A percentile compares a stretch with the other conserved stretches of the same genome.
These are phyloP conservation scores for Phortica magna DNA, from an alignment of 2,888 invertebrate species.

Conservation along the genomic window DNA sequence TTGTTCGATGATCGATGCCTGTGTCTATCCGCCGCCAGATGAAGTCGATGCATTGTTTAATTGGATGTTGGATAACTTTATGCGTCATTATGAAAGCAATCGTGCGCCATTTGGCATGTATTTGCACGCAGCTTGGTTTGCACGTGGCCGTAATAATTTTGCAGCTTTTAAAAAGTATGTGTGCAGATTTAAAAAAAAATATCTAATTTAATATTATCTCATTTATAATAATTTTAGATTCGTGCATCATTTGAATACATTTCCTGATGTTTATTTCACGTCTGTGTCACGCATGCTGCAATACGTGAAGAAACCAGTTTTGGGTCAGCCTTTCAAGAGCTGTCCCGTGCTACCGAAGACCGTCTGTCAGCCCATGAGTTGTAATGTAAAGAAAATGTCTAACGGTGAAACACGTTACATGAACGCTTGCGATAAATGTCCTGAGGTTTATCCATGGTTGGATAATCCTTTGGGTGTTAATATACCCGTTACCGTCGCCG, in stretches of 20 bases:
- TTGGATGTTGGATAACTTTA: slow-evolving; percentile 83
- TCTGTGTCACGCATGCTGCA: slow-evolving; percentile 70
- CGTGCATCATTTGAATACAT: slow-evolving; percentile 79
- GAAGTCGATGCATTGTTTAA: slow-evolving; percentile 79
- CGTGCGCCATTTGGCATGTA: slow-evolving; percentile 84
- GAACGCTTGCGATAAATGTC: slow-evolving; percentile 79
- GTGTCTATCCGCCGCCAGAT: slow-evolving; percentile 77
- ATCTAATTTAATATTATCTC: too few species aligned
- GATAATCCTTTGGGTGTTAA: slow-evolving; percentile 79
- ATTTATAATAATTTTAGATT: slow-evolving; percentile 76
- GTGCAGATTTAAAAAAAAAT: too few species aligned
- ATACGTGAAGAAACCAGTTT: slow-evolving; percentile 69
- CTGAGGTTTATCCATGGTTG: slow-evolving; percentile 80
- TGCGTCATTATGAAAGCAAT: slow-evolving; percentile 82
- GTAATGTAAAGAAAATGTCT: slow-evolving; percentile 67
- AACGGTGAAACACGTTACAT: slow-evolving; percentile 78
- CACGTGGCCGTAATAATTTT: slow-evolving; percentile 78
- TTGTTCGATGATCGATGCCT: slow-evolving; percentile 82
- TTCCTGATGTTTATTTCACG: slow-evolving; percentile 82
- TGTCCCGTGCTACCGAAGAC: slow-evolving; percentile 65
- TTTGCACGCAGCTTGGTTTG: slow-evolving; percentile 83
- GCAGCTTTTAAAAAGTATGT: slow-evolving; percentile 78
- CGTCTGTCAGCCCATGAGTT: slow-evolving; percentile 66
- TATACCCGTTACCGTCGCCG: not conserved
- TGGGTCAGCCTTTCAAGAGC: slow-evolving; percentile 70